Base-by-base conservation (phyloP, 1,140 invertebrate species). In the Caenorhabditis brenneri region DNA sequence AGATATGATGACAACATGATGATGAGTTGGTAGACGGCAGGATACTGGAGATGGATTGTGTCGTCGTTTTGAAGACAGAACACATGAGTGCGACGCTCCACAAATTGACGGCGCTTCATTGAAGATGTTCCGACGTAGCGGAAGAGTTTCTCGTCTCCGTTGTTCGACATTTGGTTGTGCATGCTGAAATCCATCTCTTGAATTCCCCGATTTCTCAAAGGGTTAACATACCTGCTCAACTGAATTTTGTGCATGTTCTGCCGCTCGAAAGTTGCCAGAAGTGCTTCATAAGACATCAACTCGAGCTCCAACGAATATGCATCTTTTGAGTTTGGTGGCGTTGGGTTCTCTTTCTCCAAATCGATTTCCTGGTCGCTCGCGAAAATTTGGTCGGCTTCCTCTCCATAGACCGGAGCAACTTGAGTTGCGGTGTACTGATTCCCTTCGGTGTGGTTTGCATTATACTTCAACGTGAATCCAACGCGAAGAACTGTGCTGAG, bases 101-200 rank as follows among this genome's bases (percentile, higher is more conserved):
- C 85, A 82, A 90, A 90, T 69, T 91, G 89, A 12, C 89, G 85
- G 1, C 90, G 82, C 51, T 90, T 90, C 29, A 91, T 60, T 33
- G 88, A 88, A 46, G 89, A 90, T 9, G 88, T 89, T 22, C 89
- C 89, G 31, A 90, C 87, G 83, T 90, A 90, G 60, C 89, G 90
- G 81, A 82, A 89, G 39, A 90, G 83, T 46, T 90, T 89, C 9
- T 90, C 87, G 46, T 89, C 85, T 15, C 88, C 88, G 39, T 86
- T 87, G 74, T 90, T 90, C 81, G 88, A 89, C 83, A 90, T 91
- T 74, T 89, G 87, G 46, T 89, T 88, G 84, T 91, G 90, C 24
- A 90, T 69, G 69, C 89, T 90, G 58, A 27, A 86, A 87, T 29
- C 12, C 16, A 1, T 87, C 15, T 29, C 36, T 2, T 53, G 24